A percentile compares a stretch with the other conserved stretches of the same genome.
Conservation (phyloP, 2,113 vertebrate genomes). For the Apaloderma vittatum region DNA sequence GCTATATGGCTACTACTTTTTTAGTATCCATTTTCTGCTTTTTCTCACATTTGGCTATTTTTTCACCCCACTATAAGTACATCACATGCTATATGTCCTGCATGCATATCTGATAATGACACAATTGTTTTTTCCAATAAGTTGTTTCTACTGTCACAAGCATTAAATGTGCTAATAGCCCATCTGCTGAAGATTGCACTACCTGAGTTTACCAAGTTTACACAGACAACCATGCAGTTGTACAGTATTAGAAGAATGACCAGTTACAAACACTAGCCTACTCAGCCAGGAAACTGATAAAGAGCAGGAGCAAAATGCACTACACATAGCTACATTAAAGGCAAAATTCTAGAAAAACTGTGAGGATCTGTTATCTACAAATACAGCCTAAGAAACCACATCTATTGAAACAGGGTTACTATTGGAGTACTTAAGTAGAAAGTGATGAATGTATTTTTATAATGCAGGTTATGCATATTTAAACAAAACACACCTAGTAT, state of each 20-base stretch:
- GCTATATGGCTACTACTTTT: background rate
- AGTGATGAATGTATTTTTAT: background rate
- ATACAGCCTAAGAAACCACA: background rate
- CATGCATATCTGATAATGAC: background rate
- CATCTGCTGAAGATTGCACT: background rate
- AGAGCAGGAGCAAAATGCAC: background rate
- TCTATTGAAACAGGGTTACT: background rate
- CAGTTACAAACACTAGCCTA: background rate
- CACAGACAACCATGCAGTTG: background rate
- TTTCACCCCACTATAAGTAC: fast-evolving
- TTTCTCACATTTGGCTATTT: background rate
- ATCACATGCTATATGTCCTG: background rate
- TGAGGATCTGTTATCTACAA: background rate
- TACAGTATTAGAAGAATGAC: background rate
- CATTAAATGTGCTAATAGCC: constrained; percentile 17
- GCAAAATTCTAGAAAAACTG: background rate
- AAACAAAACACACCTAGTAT: background rate
- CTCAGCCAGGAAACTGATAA: background rate
- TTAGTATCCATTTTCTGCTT: background rate
- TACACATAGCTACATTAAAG: background rate
- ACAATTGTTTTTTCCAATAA: background rate
- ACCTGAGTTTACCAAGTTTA: background rate
- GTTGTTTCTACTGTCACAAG: background rate
- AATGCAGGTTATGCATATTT: background rate
- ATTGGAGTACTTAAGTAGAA: background rate